These are phyloP conservation scores for Clepsis dumicolana DNA, from an alignment of 2,888 invertebrate species.

Conservation along the genomic window DNA sequence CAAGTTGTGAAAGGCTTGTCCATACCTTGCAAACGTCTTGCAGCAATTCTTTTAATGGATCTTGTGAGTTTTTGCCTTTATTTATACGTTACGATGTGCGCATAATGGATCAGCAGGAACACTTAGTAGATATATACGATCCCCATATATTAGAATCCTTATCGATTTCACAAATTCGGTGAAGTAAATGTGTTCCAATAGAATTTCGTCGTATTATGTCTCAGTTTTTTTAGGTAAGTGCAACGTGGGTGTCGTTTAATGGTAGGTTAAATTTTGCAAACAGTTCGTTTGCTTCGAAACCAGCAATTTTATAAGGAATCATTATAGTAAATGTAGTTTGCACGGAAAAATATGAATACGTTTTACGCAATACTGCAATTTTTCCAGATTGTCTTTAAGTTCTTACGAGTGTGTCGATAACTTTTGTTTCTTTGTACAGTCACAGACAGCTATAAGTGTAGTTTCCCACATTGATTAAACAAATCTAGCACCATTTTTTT, in stretches of 20 bases:
- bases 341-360: no score
- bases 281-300: background rate
- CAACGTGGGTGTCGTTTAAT: background rate
- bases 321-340: no score
- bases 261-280: background rate
- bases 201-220: slow-evolving; percentile 4
- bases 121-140: slow-evolving; percentile 67
- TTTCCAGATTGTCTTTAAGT: no score
- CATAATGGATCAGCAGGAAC: slow-evolving; percentile 81
- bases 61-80: slow-evolving; percentile 84
- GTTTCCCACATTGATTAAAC: no score
- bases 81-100: slow-evolving; percentile 83
- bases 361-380: no score
- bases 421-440: no score
- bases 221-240: background rate
- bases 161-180: slow-evolving; percentile 42
- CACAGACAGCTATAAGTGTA: no score
- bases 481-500: background rate
- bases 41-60: slow-evolving; percentile 84
- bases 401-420: no score
- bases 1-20: slow-evolving; percentile 53
- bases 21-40: slow-evolving; percentile 61
- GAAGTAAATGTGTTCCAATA: slow-evolving; percentile 2
- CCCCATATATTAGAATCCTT: slow-evolving; percentile 44
- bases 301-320: no score